Evolutionary conservation across 2,888 invertebrate species (phyloP).

Genomic region (Orthosia gracilis): DNA sequence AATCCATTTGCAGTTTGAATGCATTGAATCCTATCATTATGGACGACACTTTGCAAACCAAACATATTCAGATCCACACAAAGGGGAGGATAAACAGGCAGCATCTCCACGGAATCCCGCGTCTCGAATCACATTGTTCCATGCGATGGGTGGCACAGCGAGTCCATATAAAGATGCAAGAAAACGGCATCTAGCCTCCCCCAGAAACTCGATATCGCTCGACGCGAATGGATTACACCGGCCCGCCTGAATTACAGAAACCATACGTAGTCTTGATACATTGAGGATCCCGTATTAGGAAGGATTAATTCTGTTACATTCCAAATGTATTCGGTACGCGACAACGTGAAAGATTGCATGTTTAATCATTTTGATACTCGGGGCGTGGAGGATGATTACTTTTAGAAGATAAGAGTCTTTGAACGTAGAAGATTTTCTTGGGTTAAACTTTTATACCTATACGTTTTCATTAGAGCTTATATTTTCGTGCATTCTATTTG

Average conservation of each 20-base stretch:
- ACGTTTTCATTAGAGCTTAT: not conserved
- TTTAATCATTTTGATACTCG: slow-evolving; percentile 63
- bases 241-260: slow-evolving; percentile 90
- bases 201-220: slow-evolving; percentile 85
- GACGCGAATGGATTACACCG: slow-evolving; percentile 86
- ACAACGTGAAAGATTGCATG: slow-evolving; percentile 76
- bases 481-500: not conserved
- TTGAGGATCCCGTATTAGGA: slow-evolving; percentile 84
- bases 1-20: slow-evolving; percentile 55
- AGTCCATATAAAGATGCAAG: slow-evolving; percentile 76
- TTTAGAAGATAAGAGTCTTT: slow-evolving; percentile 16
- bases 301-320: slow-evolving; percentile 86
- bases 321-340: slow-evolving; percentile 80
- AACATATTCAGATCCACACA: slow-evolving; percentile 62
- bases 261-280: slow-evolving; percentile 87
- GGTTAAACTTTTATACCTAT: not conserved
- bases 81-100: slow-evolving; percentile 58
- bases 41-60: slow-evolving; percentile 55
- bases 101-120: slow-evolving; percentile 55
- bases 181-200: slow-evolving; percentile 80
- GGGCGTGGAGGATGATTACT: slow-evolving; percentile 44
- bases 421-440: slow-evolving; percentile 14
- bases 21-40: slow-evolving; percentile 56
- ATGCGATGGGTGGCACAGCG: slow-evolving; percentile 58
- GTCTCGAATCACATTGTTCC: slow-evolving; percentile 57